phyloP scores from a whole-genome alignment of 2,113 vertebrate species.

The Apistogramma diplotaenia region DNA sequence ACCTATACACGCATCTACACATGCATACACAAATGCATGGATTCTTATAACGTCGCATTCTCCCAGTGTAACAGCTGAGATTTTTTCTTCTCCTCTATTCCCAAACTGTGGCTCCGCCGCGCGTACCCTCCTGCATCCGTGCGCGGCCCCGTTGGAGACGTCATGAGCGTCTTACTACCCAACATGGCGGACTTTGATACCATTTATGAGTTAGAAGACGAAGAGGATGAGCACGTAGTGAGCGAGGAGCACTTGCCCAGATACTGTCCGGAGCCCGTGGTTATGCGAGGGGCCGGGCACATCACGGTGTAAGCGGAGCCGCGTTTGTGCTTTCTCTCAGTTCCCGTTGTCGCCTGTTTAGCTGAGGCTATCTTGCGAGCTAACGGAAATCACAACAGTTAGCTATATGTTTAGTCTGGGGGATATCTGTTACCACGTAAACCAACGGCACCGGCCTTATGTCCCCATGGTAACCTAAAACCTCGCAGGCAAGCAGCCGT shows the following conservation, averaged over 20 bases:
- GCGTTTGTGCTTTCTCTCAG: neutral
- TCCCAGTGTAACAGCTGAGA: neutral
- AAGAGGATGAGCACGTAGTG: constrained; percentile 89
- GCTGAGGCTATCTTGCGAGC: constrained; percentile 52
- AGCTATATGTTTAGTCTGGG: neutral
- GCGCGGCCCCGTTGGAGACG: constrained; percentile 65
- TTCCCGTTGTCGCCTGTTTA: constrained; percentile 14
- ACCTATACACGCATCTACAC: neutral
- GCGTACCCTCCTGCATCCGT: constrained; percentile 7
- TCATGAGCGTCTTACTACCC: constrained; percentile 92
- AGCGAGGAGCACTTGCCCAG: constrained; percentile 87
- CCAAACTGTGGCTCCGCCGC: neutral
- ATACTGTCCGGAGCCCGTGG: constrained; percentile 90
- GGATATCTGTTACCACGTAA: neutral
- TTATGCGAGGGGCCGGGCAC: constrained; percentile 95
- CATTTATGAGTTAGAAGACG: constrained; percentile 95
- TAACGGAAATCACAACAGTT: constrained; percentile 50
- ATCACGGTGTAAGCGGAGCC: constrained; percentile 92
- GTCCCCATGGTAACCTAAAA: neutral
- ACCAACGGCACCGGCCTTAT: neutral
- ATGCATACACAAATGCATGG: neutral
- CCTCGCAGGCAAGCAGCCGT: neutral
- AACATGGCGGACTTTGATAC: constrained; percentile 99
- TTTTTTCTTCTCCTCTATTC: neutral
- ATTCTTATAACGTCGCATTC: neutral